These are phyloP conservation scores for Tanytarsus gracilentus DNA, from an alignment of 2,888 invertebrate species.

Conservation along the genomic window DNA sequence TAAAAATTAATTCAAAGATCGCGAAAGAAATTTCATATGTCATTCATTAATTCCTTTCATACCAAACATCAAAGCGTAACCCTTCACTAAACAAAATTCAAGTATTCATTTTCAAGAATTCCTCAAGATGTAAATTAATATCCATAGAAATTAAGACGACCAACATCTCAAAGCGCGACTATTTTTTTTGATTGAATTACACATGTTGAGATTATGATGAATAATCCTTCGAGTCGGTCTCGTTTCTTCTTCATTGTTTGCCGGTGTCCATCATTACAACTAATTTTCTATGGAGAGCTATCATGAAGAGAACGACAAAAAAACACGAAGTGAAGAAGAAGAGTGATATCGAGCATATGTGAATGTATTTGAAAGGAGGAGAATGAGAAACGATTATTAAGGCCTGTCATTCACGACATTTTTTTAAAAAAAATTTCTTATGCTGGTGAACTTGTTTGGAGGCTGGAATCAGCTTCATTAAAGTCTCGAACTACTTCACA, in stretches of 20 bases:
- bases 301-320: background rate
- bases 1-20: background rate
- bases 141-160: background rate
- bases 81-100: background rate
- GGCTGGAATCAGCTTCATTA: slow-evolving; percentile 23
- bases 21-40: background rate
- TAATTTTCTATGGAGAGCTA: background rate
- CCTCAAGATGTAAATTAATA: background rate
- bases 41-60: background rate
- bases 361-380: background rate
- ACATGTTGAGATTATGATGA: background rate
- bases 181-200: slow-evolving; percentile 10
- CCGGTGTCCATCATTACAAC: background rate
- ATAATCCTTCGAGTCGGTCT: background rate
- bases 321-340: too few relatives aligned
- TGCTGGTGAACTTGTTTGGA: slow-evolving; percentile 8
- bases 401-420: slow-evolving; percentile 21
- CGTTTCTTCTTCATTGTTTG: background rate
- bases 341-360: slow-evolving; percentile 5
- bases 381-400: background rate
- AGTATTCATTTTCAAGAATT: background rate
- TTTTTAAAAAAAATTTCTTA: slow-evolving; percentile 10
- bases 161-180: too few relatives aligned
- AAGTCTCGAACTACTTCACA: too few relatives aligned
- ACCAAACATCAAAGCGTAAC: background rate